Evolutionary conservation across 2,888 invertebrate species (phyloP), one percentile per base, ranked within the genome.

Genomic region (Scaptomyza cyrtandrae): DNA sequence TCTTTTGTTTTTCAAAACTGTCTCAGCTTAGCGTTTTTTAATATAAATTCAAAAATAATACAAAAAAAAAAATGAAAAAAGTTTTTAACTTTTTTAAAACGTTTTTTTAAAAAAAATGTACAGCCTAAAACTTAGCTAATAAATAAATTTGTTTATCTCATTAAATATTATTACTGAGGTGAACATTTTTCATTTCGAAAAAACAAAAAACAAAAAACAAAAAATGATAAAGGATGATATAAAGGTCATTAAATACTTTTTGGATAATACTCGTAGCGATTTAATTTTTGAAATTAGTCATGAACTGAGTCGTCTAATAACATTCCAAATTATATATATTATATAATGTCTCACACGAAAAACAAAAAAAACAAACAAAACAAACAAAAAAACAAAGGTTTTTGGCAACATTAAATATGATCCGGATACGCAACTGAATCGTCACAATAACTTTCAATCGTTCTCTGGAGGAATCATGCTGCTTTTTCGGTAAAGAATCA

Each of bases 381-480:
- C n/a, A n/a, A n/a, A 39, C 6, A 14, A 39, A 39, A 9, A 39
- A 13, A 11, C 10, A 35, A 94, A 97, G 97, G 96, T 98, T 92
- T 98, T 98, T 94, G 98, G 98, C 93, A 98, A 97, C 95, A 96
- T 98, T 93, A 94, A 94, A 93, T 95, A 96, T 93, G 95, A 96
- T 93, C 95, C 97, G 92, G 95, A 95, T 91, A 95, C 95, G 90
- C 95, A 96, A 92, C 96, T 98, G 93, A 97, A 96, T 94, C 95
- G 97, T 91, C 98, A 98, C 95, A 98, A 98, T 95, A 98, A 98
- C 95, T 98, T 98, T 95, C 96, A 97, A 93, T 95, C 96, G 92
- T 98, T 98, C 94, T 95, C 96, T 94, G 95, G 96, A 93, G 96
- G 96, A 92, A 95, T 98, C 92, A 95, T 97, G 94, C 95, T 98